These are phyloP conservation scores for Hydra vulgaris DNA, from an alignment of 30 jellyfish, hydroid and myxozoan species.

Conservation along the genomic window DNA sequence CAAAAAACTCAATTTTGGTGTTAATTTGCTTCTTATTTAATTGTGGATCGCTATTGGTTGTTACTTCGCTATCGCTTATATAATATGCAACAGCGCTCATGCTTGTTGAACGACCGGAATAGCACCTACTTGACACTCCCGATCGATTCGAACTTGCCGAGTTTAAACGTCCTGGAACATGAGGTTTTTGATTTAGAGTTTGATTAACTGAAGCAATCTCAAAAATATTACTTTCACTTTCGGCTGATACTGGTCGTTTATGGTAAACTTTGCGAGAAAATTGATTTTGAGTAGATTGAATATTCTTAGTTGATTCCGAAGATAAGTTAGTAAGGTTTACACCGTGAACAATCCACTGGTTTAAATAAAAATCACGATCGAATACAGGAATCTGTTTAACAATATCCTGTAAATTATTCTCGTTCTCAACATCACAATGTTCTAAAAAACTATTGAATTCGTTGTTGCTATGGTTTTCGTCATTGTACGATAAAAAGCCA, in stretches of 20 bases:
- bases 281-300: not conserved
- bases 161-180: slow-evolving; percentile 6
- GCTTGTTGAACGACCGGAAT: slow-evolving; percentile 7
- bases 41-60: not conserved
- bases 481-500: slow-evolving; percentile 13
- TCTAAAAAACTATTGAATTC: not conserved
- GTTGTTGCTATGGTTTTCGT: slow-evolving; percentile 3
- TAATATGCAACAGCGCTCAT: not conserved
- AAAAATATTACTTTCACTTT: slow-evolving; percentile 10
- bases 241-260: slow-evolving; percentile 26
- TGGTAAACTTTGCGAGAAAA: not conserved
- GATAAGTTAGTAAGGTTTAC: slow-evolving; percentile 13
- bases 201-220: slow-evolving; percentile 20
- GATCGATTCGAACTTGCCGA: slow-evolving; percentile 8
- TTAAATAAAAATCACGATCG: slow-evolving; percentile 23
- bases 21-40: not conserved
- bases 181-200: not conserved
- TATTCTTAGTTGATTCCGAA: not conserved
- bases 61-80: slow-evolving; percentile 3
- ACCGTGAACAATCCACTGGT: slow-evolving; percentile 18
- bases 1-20: not conserved
- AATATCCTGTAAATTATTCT: not conserved
- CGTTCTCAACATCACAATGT: not conserved
- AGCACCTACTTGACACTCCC: not conserved
- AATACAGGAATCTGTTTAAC: slow-evolving; percentile 14